Evolutionary conservation across 2,888 invertebrate species (phyloP), one percentile per base, ranked within the genome.

Genomic region (Coleophora deauratella): DNA sequence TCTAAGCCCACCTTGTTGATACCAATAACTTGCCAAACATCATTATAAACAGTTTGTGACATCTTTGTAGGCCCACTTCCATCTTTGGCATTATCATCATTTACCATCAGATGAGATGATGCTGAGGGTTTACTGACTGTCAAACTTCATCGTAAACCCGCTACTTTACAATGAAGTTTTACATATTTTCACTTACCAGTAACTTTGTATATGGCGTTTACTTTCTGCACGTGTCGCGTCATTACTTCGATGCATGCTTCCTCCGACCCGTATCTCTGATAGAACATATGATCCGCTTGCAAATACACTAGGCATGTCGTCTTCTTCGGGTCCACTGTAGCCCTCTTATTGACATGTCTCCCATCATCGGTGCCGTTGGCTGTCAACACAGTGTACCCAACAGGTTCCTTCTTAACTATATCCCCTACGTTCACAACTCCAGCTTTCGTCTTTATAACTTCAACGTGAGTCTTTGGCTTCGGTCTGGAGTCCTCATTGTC

Each of bases 221-320:
- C 96, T 66, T 96, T 90, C 72, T 97, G 97, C 28, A 97, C 97
- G 72, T 97, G 97, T 40, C 96, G 87, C 7, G 97, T 97, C 90
- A 98, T 96, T 45, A 96, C 95, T 76, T 97, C 97, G 54, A 97
- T 96, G 69, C 97, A 96, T 1, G 96, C 94, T 70, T 97, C 97
- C 62, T 96, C 96, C 2, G 95, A 93, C 42, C 95, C 96, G 80
- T 98, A 96, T 78, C 96, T 92, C 66, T 96, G 93, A 81, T 94
- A 99, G 78, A 99, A 96, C 78, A 97, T 93, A 77, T 98, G 98
- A 81, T 96, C 96, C 3, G 99, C 98, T 78, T 98, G 97, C 60
- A 99, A 87, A 73, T 97, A 98, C 43, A 98, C 88, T 89, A 97
- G 94, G 66, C 98, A 98, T 0, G 97, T 97, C 32, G 95, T 96